Conservation (phyloP, 2,113 vertebrate genomes). For the Synodontis membranacea region DNA sequence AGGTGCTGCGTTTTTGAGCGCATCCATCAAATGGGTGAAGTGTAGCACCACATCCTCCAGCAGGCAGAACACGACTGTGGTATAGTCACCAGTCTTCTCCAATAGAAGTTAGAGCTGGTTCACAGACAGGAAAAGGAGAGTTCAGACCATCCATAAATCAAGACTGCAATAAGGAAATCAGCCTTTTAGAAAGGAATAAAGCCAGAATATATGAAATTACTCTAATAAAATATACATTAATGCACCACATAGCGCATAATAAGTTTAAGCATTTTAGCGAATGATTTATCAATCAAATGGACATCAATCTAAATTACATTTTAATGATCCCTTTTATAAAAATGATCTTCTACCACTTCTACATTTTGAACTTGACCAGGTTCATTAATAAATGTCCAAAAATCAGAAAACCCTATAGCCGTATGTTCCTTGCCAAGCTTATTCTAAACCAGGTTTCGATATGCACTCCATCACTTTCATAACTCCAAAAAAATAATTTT, state of each 20-base stretch:
- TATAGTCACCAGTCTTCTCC: conserved; percentile 92
- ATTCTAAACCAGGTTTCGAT: conserved; percentile 74
- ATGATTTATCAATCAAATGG: not conserved
- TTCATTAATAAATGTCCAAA: not conserved
- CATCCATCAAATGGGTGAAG: conserved; percentile 96
- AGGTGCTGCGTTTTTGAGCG: conserved; percentile 88
- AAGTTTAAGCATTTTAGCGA: not conserved
- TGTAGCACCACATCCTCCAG: conserved; percentile 94
- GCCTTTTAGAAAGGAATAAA: not conserved
- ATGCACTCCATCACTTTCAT: conserved; percentile 59
- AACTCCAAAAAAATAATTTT: conserved; percentile 30
- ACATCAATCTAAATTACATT: not conserved
- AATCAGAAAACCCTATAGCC: not conserved
- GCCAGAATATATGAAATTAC: not conserved
- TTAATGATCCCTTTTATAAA: not conserved
- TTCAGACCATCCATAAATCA: not conserved
- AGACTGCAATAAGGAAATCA: not conserved
- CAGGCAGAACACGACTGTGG: conserved; percentile 89
- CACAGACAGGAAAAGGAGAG: conserved; percentile 17
- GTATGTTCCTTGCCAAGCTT: conserved; percentile 53
- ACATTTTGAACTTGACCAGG: not conserved
- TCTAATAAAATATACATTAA: not conserved
- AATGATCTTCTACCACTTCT: not conserved
- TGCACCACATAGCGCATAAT: not conserved
- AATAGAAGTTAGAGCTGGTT: conserved; percentile 83